A percentile compares a stretch with the other conserved stretches of the same genome.
Evolutionary conservation across 2,113 vertebrate genomes (phyloP).

Genomic region (Centropus unirufus): DNA sequence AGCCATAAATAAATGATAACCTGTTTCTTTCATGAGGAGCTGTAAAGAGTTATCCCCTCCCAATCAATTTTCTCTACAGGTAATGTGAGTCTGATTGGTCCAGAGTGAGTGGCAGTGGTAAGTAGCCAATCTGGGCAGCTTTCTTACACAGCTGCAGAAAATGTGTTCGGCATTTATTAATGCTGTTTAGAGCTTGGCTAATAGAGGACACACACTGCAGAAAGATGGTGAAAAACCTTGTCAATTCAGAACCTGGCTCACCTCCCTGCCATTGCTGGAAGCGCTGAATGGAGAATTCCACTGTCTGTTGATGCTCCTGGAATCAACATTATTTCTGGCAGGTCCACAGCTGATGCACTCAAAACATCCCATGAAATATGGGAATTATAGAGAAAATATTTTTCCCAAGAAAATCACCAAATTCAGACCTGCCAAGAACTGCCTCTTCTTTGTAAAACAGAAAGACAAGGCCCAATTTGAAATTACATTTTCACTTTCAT

Average conservation of each 20-base stretch:
- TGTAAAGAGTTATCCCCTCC: slow-evolving; percentile 14
- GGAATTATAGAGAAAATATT: background rate
- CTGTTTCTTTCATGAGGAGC: background rate
- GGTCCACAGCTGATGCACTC: background rate
- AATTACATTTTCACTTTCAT: background rate
- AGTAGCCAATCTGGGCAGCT: background rate
- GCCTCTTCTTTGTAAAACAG: background rate
- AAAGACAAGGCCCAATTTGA: background rate
- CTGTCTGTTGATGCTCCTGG: background rate
- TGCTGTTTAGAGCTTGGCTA: background rate
- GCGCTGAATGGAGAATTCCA: background rate
- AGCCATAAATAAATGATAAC: slow-evolving; percentile 7
- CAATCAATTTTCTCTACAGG: background rate
- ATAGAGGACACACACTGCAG: background rate
- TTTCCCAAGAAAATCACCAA: background rate
- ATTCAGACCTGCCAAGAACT: background rate
- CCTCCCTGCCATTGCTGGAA: background rate
- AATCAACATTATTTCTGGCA: background rate
- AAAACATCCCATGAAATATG: background rate
- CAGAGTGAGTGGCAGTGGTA: slow-evolving; percentile 8
- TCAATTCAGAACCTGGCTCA: background rate
- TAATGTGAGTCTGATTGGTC: slow-evolving; percentile 3
- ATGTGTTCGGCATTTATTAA: slow-evolving; percentile 25
- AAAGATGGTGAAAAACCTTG: slow-evolving; percentile 1
- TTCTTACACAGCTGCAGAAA: slow-evolving; percentile 14